These are phyloP conservation scores for Phyllotis vaccarum DNA, from an alignment of 2,797 vertebrate species.

Conservation along the genomic window DNA sequence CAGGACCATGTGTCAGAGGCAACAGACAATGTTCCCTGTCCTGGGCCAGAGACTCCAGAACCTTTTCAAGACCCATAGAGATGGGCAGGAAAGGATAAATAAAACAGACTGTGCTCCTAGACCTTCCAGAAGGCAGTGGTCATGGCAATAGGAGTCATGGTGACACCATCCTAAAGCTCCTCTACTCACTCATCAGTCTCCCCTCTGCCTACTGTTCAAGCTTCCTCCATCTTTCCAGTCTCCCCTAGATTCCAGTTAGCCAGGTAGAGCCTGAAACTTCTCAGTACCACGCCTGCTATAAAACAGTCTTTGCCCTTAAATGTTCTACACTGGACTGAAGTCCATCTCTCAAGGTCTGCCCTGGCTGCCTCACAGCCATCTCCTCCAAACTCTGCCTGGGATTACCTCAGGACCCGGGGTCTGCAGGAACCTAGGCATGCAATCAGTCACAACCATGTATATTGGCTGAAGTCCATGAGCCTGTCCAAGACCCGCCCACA, in stretches of 20 bases:
- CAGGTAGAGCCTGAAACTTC: neutral
- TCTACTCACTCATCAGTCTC: neutral
- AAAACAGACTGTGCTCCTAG: too few relatives aligned
- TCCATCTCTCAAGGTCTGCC: neutral
- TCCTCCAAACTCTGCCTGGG: neutral
- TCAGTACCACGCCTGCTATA: neutral
- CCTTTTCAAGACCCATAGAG: neutral
- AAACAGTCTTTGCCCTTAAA: neutral
- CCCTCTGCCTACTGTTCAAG: neutral
- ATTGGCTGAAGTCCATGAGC: neutral
- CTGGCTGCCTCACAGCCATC: neutral
- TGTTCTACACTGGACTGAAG: too few relatives aligned
- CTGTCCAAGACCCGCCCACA: neutral
- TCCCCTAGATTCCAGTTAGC: neutral
- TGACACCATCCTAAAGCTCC: neutral
- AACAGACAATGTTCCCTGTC: neutral
- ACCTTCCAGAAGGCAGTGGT: neutral
- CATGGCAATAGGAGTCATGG: rapidly evolving
- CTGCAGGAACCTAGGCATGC: neutral
- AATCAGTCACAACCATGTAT: neutral
- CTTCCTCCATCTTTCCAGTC: neutral
- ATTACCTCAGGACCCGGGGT: neutral
- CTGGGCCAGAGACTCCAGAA: neutral
- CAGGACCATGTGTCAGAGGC: neutral
- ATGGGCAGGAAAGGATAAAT: rapidly evolving